Conservation (phyloP, 1,140 invertebrate species). For the Bombus haemorrhoidalis region DNA sequence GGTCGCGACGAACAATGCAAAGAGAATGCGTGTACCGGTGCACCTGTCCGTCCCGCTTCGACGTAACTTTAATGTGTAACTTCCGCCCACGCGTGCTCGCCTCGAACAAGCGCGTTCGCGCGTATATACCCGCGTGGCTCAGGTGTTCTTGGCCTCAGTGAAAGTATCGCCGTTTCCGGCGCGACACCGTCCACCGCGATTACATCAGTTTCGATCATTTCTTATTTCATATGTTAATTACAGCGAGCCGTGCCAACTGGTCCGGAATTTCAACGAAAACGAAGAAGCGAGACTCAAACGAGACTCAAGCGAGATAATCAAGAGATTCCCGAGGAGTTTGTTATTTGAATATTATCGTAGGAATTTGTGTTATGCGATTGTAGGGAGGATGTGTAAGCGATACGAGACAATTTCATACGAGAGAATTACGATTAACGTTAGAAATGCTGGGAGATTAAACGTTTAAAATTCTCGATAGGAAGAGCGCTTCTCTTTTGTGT, state of each 20-base stretch:
- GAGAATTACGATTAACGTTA: too few species aligned
- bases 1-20: conserved; percentile 54
- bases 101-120: conserved; percentile 9
- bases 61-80: conserved; percentile 71
- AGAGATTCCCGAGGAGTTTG: too few species aligned
- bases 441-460: too few species aligned
- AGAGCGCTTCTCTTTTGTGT: too few species aligned
- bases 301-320: neutral
- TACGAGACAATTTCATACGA: too few species aligned
- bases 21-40: conserved; percentile 52
- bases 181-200: conserved; percentile 25
- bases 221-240: conserved; percentile 14
- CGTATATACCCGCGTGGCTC: neutral
- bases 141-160: conserved; percentile 30
- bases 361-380: too few species aligned
- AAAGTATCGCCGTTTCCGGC: conserved; percentile 44
- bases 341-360: too few species aligned
- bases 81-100: conserved; percentile 66
- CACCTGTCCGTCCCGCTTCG: conserved; percentile 58
- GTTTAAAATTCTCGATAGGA: too few species aligned
- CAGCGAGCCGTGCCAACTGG: neutral
- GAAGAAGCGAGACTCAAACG: neutral
- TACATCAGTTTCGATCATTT: conserved; percentile 50
- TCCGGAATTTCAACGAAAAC: neutral
- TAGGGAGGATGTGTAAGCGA: too few species aligned